phyloP scores from a whole-genome alignment of 2,113 vertebrate genomes.

The Clarias magur region DNA sequence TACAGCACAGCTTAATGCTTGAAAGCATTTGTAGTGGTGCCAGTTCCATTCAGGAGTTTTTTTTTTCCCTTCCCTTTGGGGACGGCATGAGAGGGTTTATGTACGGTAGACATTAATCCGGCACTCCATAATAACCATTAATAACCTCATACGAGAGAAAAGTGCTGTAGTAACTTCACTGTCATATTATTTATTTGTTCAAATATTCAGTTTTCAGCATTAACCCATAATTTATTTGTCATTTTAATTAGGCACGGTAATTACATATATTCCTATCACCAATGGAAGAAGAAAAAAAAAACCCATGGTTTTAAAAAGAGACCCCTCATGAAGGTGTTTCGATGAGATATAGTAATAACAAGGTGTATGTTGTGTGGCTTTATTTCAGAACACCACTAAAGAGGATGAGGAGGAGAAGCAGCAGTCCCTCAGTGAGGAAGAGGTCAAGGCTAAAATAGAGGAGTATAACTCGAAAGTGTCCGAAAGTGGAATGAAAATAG shows the following conservation, averaged over 20 bases:
- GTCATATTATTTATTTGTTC: not conserved
- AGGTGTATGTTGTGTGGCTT: not conserved
- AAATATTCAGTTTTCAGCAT: not conserved
- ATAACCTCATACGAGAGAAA: not conserved
- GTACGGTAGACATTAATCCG: not conserved
- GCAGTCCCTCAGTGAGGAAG: constrained; percentile 74
- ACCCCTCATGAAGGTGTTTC: not conserved
- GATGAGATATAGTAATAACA: not conserved
- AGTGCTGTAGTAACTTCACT: not conserved
- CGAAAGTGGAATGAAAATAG: constrained; percentile 92
- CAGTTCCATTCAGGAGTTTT: not conserved
- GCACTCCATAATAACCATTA: not conserved
- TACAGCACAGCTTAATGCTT: constrained; percentile 1
- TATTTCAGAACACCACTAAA: constrained; percentile 75
- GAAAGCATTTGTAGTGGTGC: constrained; percentile 1
- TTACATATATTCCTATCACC: too few relatives aligned
- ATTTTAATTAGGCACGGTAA: not conserved
- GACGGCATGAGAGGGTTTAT: not conserved
- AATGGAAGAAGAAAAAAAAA: not conserved
- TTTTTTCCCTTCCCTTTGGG: not conserved
- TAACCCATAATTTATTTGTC: not conserved
- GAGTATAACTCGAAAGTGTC: constrained; percentile 84
- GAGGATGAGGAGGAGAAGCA: constrained; percentile 72
- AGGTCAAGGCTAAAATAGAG: constrained; percentile 83
- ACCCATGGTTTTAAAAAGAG: not conserved